Evolutionary conservation across 2,888 invertebrate genomes (phyloP).

Genomic region (Mythimna pallens): DNA sequence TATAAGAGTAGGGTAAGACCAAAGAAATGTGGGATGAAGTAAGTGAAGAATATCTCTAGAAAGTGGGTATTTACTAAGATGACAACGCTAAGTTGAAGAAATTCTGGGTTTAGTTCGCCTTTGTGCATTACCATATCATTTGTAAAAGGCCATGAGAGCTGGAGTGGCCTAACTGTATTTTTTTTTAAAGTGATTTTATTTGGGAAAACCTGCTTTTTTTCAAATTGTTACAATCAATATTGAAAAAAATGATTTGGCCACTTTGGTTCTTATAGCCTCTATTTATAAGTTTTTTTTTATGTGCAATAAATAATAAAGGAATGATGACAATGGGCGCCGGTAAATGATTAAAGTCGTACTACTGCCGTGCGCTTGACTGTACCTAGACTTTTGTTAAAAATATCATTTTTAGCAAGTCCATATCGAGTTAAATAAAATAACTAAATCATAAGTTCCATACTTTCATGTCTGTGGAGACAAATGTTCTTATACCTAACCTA

Average conservation of each 20-base stretch:
- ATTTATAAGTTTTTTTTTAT: too few species aligned
- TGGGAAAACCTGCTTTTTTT: too few species aligned
- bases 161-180: too few species aligned
- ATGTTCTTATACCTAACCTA: not conserved
- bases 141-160: too few species aligned
- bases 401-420: not conserved
- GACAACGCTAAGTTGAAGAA: too few species aligned
- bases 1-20: not conserved
- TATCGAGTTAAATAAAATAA: not conserved
- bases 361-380: not conserved
- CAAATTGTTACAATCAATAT: too few species aligned
- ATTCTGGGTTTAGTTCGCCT: too few species aligned
- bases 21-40: not conserved
- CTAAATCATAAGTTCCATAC: slow-evolving; percentile 3
- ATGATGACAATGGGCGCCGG: not conserved
- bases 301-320: too few species aligned
- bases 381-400: not conserved
- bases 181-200: too few species aligned
- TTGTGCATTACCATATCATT: too few species aligned
- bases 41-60: not conserved
- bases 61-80: not conserved
- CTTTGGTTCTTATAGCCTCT: too few species aligned
- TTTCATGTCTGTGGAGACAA: not conserved
- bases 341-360: not conserved
- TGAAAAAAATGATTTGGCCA: too few species aligned